Evolutionary conservation across 1,140 invertebrate species (phyloP).

Genomic region (Thaumatotibia leucotreta): DNA sequence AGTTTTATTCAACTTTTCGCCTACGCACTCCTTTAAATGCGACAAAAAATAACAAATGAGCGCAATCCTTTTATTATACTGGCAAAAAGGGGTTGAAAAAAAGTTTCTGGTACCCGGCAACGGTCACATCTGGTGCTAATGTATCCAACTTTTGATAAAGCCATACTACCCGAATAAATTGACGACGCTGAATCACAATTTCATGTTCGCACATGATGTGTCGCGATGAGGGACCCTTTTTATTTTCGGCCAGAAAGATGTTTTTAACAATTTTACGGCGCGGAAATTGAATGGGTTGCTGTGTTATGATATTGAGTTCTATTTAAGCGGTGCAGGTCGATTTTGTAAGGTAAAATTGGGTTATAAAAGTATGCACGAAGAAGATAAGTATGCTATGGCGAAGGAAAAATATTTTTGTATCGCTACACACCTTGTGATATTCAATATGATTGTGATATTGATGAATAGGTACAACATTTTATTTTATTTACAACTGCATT

Average conservation of each 20-base stretch:
- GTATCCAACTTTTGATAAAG: conserved; percentile 45
- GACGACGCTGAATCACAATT: conserved; percentile 22
- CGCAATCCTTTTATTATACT: conserved; percentile 16
- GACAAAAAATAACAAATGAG: conserved; percentile 19
- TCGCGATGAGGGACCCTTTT: neutral
- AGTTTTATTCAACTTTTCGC: neutral
- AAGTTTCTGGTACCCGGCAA: conserved; percentile 19
- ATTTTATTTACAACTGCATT: too few relatives aligned
- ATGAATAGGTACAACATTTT: too few relatives aligned
- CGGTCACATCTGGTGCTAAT: conserved; percentile 34
- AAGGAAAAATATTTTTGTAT: too few relatives aligned
- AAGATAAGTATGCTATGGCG: too few relatives aligned
- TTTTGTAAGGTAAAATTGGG: neutral
- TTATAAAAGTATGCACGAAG: neutral
- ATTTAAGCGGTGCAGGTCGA: neutral
- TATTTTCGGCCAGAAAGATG: neutral
- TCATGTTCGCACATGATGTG: conserved; percentile 17
- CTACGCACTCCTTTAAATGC: neutral
- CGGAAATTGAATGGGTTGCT: neutral
- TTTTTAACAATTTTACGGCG: neutral
- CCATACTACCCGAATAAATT: conserved; percentile 30
- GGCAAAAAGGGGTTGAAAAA: conserved; percentile 21
- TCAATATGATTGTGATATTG: too few relatives aligned
- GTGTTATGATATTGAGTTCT: neutral
- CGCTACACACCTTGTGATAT: too few relatives aligned